phyloP scores from a whole-genome alignment of 2,888 invertebrate genomes.

The Lymantria dispar region DNA sequence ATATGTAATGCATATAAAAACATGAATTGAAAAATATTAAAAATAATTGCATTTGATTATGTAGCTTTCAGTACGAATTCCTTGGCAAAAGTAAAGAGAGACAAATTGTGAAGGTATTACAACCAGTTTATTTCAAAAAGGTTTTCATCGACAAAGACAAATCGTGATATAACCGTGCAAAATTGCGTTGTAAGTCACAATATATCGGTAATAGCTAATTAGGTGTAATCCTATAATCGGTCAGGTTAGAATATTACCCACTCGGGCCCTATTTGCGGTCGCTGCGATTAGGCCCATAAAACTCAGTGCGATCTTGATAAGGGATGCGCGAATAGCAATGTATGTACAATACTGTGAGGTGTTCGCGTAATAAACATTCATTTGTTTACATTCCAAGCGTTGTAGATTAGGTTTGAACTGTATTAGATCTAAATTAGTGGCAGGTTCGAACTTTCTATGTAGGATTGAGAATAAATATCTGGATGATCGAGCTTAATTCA shows the following conservation, averaged over 20 bases:
- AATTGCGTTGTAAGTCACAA: slow-evolving; percentile 53
- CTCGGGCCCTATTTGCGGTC: slow-evolving; percentile 75
- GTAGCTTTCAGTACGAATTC: too few relatives aligned
- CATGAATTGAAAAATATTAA: too few relatives aligned
- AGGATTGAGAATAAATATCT: too few relatives aligned
- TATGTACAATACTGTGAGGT: slow-evolving; percentile 16
- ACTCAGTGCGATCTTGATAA: slow-evolving; percentile 77
- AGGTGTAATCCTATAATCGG: slow-evolving; percentile 79
- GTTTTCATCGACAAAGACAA: slow-evolving; percentile 14
- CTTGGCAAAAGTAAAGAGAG: too few relatives aligned
- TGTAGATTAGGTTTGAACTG: slow-evolving; percentile 13
- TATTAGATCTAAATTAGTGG: background rate
- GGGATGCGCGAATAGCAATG: slow-evolving; percentile 65
- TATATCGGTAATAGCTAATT: slow-evolving; percentile 80
- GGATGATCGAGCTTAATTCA: too few relatives aligned
- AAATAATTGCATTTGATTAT: too few relatives aligned
- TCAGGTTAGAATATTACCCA: slow-evolving; percentile 77
- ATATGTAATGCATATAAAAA: too few relatives aligned
- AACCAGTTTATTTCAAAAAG: too few relatives aligned
- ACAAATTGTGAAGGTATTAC: too few relatives aligned
- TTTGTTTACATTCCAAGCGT: slow-evolving; percentile 32
- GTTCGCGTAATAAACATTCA: slow-evolving; percentile 33
- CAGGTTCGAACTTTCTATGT: too few relatives aligned
- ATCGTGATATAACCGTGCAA: slow-evolving; percentile 29
- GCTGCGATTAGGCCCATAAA: slow-evolving; percentile 78